Conservation (phyloP, 2,113 vertebrate species). For the Mobula hypostoma region DNA sequence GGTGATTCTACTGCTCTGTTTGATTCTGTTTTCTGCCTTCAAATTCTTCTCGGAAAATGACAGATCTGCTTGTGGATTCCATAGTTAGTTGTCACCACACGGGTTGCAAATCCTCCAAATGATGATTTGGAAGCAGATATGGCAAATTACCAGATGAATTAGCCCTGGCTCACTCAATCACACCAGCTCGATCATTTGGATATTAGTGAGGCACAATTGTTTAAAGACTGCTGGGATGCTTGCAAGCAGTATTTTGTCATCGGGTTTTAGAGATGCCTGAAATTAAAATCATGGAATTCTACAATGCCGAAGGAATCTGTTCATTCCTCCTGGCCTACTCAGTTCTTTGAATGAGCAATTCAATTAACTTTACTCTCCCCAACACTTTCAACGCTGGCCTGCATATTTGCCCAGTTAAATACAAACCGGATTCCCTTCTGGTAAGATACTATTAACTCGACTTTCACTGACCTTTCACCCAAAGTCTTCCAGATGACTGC, state of each 20-base stretch:
- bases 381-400: not conserved
- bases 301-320: not conserved
- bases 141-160: not conserved
- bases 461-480: not conserved
- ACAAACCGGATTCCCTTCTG: not conserved
- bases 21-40: not conserved
- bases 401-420: not conserved
- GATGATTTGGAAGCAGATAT: not conserved
- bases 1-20: not conserved
- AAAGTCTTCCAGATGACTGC: not conserved
- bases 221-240: not conserved
- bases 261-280: not conserved
- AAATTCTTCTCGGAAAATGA: not conserved
- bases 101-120: not conserved
- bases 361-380: not conserved
- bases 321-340: not conserved
- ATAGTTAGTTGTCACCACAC: not conserved
- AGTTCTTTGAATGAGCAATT: not conserved
- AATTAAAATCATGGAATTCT: conserved; percentile 6
- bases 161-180: not conserved
- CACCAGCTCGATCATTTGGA: not conserved
- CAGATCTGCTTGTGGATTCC: not conserved
- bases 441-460: not conserved
- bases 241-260: not conserved
- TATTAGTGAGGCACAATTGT: not conserved